A percentile compares a stretch with the other conserved stretches of the same genome.
Conservation (phyloP, 2,113 vertebrate species). For the Passer domesticus region DNA sequence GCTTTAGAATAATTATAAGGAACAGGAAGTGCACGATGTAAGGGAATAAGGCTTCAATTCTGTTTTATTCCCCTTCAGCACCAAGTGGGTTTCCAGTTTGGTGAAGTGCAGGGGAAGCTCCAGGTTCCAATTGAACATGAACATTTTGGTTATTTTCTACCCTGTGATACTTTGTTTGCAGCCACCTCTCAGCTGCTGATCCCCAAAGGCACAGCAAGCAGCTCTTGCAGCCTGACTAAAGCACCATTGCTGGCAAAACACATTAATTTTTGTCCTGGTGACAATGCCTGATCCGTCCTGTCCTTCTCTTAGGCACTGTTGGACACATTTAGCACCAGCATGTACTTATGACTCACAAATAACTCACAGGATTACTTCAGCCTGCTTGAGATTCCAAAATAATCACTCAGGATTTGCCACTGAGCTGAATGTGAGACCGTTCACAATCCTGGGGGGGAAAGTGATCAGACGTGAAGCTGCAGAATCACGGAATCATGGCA, state of each 20-base stretch:
- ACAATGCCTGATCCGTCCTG: not conserved
- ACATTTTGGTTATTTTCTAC: not conserved
- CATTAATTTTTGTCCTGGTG: not conserved
- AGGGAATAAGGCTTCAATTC: not conserved
- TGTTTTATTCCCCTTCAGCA: not conserved
- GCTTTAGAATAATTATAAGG: not conserved
- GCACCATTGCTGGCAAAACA: not conserved
- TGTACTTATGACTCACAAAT: slow-evolving; percentile 20
- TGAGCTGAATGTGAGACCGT: not conserved
- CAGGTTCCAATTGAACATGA: not conserved
- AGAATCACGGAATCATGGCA: not conserved
- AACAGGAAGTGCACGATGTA: not conserved
- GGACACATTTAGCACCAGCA: slow-evolving; percentile 31
- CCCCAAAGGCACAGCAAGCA: not conserved
- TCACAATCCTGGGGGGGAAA: not conserved
- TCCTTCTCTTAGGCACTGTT: slow-evolving; percentile 18
- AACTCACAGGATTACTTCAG: slow-evolving; percentile 29
- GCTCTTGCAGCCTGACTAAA: not conserved
- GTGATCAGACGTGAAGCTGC: not conserved
- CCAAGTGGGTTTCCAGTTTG: not conserved
- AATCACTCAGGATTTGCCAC: not conserved
- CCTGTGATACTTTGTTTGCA: not conserved
- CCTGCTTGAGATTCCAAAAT: not conserved
- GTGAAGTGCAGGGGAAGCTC: not conserved
- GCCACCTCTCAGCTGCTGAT: not conserved